Base-by-base conservation (phyloP, 2,113 vertebrate genomes). In the Climacteris rufus region DNA sequence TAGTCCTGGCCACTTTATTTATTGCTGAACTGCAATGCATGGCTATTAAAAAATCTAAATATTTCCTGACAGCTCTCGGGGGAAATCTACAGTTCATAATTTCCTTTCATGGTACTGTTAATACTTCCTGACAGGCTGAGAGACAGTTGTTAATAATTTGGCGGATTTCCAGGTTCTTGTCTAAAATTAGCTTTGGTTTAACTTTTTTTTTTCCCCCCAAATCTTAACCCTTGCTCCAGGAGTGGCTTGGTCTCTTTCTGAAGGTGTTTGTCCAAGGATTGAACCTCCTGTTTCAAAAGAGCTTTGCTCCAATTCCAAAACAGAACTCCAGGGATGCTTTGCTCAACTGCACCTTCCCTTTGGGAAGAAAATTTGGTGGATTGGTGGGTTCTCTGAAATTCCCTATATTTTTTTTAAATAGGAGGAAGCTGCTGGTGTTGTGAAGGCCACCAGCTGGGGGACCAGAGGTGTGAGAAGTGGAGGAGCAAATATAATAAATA, bases 101-200 rank as follows among this genome's bases (percentile, higher is more conserved):
- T 89, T 96, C 61, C 69, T 71, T 92, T 94, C 87, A 63, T 68
- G 40, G 74, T 42, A 11, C 66, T 56, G 68, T 83, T 96, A 93
- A 89, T 65, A 35, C 65, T 90, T 93, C 88, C 81, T 95, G 93
- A 64, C 83, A 93, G 65, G 70, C 18, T 60, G 37, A 94, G 15
- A 68, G 78, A 68, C 61, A 70, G 24, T 63, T 93, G 76, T 75
- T 97, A 94, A 96, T 95, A 96, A 88, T 75, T 69, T 95, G 95
- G 96, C 39, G 3, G 37, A 50, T 92, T 96, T 93, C 85, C 83
- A 94, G 77, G 16, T 80, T 74, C 65, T 90, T 72, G 31, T 33
- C 23, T 77, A 93, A 90, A 86, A 49, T 78, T 90, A 91, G 25
- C 85, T 77, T 53, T 47, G 14, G 15, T 78, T 94, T 83, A 30